Percentiles rank a stretch among this genome's conserved stretches.
phyloP scores from a whole-genome alignment of 2,797 vertebrate genomes.

The Sebastolobus altivelis region DNA sequence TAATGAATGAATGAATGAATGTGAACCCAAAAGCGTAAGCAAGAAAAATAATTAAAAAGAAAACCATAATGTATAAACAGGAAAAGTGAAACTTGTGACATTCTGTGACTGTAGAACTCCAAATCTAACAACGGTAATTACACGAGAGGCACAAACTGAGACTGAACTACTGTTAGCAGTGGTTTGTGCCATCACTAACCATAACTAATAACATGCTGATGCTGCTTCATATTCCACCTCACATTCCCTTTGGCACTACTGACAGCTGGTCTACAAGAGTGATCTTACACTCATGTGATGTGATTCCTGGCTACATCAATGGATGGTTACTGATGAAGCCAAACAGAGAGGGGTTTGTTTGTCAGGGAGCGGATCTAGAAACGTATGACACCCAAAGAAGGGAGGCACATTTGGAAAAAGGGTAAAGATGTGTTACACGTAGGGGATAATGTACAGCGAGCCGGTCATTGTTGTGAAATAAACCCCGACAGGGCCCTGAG shows the following conservation, averaged over 20 bases:
- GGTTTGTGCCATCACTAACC: background rate
- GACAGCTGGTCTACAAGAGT: background rate
- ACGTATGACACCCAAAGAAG: background rate
- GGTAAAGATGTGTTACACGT: background rate
- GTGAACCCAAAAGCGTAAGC: background rate
- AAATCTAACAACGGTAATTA: background rate
- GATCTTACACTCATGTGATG: background rate
- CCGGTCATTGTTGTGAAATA: too few relatives aligned
- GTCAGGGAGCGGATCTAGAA: background rate
- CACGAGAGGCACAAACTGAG: too few relatives aligned
- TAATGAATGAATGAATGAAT: background rate
- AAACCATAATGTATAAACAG: background rate
- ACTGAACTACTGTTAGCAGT: too few relatives aligned
- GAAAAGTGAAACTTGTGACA: background rate
- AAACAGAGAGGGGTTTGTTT: background rate
- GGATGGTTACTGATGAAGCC: background rate
- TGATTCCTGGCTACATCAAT: background rate
- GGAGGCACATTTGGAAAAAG: too few relatives aligned
- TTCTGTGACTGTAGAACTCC: background rate
- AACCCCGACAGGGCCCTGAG: too few relatives aligned
- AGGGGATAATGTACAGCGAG: too few relatives aligned
- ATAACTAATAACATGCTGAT: background rate
- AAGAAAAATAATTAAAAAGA: background rate
- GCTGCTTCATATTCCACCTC: too few relatives aligned
- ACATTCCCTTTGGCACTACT: background rate